Evolutionary conservation across 2,113 vertebrate species (phyloP), one percentile per base, ranked within the genome.

Genomic region (Pseudorasbora parva): DNA sequence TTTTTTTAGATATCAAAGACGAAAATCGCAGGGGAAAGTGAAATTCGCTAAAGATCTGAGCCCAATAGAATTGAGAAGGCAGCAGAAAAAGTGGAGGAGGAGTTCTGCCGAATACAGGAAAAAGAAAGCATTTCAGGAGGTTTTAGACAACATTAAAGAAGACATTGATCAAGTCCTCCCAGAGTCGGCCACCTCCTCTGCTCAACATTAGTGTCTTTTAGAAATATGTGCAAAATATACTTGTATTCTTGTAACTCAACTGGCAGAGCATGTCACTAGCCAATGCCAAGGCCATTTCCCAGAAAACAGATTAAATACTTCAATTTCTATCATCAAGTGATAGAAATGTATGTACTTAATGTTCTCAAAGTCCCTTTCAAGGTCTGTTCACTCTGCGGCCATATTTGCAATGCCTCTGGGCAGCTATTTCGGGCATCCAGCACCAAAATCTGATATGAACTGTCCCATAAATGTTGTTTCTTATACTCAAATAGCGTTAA

Each of bases 1-100:
- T 78, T 78, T 78, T n/a, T 62, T 78, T 80, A 80, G 78, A 80
- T 80, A 80, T 80, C 78, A 80, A 47, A 80, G 60, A 33, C 78
- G 78, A 80, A 80, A 80, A 80, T 80, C 78, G 33, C 78, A 66
- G 45, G 78, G 78, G 43, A 80, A 80, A 80, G 59, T 80, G 60
- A 80, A 49, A 47, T 80, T n/a, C 25, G 78, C 78, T 49, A 80
- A 80, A 80, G 78, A 80, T 66, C 14, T 80, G 25, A 80, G n/a
- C 43, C 60, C 60, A n/a, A 12, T 66, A 66, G 59, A 80, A 80
- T 49, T 80, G 25, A 66, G 78, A 66, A 66, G 23, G 78, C 60
- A 66, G 23, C 78, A 80, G 78, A 66, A 51, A 80, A 66, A 51
- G 43, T 80, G 78, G 78, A 80, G 78, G 43, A 45, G 66, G 15